These are phyloP conservation scores for Steinernema feltiae DNA, from an alignment of 1,140 invertebrate genomes.

Conservation along the genomic window DNA sequence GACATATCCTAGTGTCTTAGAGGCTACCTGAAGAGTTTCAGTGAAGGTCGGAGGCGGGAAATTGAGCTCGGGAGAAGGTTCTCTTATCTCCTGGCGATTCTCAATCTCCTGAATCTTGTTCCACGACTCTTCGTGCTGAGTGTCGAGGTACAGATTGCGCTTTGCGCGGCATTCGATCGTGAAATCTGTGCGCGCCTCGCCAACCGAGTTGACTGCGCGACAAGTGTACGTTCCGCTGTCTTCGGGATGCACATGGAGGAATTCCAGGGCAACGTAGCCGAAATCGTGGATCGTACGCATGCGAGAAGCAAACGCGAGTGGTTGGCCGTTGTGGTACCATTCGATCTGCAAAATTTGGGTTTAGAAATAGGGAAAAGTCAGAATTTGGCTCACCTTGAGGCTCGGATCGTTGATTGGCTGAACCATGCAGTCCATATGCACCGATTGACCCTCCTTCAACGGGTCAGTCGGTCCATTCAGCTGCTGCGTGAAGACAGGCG, in stretches of 20 bases:
- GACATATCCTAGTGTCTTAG: background rate
- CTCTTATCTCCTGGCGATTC: slow-evolving; percentile 38
- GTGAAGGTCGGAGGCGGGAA: slow-evolving; percentile 53
- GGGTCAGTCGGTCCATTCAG: slow-evolving; percentile 43
- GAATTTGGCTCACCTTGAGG: slow-evolving; percentile 71
- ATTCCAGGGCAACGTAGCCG: slow-evolving; percentile 82
- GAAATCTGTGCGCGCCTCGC: slow-evolving; percentile 85
- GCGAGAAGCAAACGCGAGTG: slow-evolving; percentile 66
- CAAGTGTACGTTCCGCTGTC: slow-evolving; percentile 94
- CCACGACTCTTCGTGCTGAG: slow-evolving; percentile 79
- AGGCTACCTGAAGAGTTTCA: slow-evolving; percentile 32
- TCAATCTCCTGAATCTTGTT: slow-evolving; percentile 69
- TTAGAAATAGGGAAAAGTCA: background rate
- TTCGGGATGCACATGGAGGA: slow-evolving; percentile 71
- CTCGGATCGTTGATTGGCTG: slow-evolving; percentile 91
- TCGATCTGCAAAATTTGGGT: slow-evolving; percentile 43
- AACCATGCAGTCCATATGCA: slow-evolving; percentile 87
- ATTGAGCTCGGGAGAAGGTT: slow-evolving; percentile 35
- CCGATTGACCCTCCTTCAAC: slow-evolving; percentile 72
- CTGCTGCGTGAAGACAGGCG: slow-evolving; percentile 52
- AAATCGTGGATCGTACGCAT: slow-evolving; percentile 91
- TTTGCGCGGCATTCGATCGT: slow-evolving; percentile 64
- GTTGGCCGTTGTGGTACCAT: slow-evolving; percentile 52
- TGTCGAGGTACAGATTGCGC: slow-evolving; percentile 53
- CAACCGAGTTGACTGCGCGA: slow-evolving; percentile 78